Conservation (phyloP, 2,888 invertebrate genomes). For the Orthosia gracilis region DNA sequence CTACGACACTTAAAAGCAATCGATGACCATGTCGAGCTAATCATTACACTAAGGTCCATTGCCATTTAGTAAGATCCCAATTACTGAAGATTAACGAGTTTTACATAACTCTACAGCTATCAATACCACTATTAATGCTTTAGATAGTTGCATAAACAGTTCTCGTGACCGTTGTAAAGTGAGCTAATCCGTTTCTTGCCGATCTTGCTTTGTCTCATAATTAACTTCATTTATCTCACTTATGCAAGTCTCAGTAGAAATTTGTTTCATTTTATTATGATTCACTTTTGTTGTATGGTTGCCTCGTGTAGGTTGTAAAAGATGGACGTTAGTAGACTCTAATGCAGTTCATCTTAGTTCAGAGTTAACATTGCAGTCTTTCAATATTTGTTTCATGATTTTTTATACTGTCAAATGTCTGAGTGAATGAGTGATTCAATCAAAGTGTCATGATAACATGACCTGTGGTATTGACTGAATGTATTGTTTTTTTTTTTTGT, state of each 20-base stretch:
- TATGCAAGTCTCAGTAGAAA: conserved; percentile 50
- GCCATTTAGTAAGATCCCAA: background rate
- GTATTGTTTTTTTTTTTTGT: too few species aligned
- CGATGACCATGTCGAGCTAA: background rate
- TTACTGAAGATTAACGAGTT: conserved; percentile 9
- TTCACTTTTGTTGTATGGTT: conserved; percentile 23
- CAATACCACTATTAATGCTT: conserved; percentile 42
- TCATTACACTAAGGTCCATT: background rate
- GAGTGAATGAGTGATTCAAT: background rate
- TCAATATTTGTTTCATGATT: background rate
- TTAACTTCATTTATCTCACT: conserved; percentile 63
- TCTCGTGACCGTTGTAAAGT: conserved; percentile 33
- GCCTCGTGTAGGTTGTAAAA: background rate
- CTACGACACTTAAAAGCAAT: background rate
- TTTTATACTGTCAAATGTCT: background rate
- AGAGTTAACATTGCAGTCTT: background rate
- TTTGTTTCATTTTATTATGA: conserved; percentile 44
- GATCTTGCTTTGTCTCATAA: conserved; percentile 63
- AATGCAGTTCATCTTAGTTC: background rate
- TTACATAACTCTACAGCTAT: conserved; percentile 29
- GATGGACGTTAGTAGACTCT: background rate
- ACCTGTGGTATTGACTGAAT: too few species aligned
- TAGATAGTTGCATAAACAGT: conserved; percentile 35
- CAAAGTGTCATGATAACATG: background rate
- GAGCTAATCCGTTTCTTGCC: conserved; percentile 49